Evolutionary conservation across 2,113 vertebrate species (phyloP), one percentile per base, ranked within the genome.

Genomic region (Hemiscyllium ocellatum): DNA sequence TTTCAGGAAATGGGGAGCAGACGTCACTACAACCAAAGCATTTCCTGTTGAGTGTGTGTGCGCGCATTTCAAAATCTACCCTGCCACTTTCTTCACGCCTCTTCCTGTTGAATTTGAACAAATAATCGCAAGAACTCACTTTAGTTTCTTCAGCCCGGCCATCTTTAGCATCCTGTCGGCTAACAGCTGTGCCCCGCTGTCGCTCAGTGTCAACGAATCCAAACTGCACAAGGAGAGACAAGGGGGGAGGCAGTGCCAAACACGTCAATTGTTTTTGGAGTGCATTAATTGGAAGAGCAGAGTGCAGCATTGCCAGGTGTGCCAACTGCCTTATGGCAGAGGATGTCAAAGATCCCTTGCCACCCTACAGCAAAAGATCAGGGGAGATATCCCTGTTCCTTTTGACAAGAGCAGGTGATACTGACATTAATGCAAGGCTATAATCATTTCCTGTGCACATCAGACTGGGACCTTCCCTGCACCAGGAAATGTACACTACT

Each of bases 111-210:
- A 29, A 69, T 68, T 70, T 70, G 68, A 50, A 29, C 2, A 29
- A 68, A 47, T 47, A 95, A 72, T 95, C 2, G 2, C 50, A 47
- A 52, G 66, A 47, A 95, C 94, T 95, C 47, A 95, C 94, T 72
- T 95, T 52, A 95, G 33, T 95, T 95, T 95, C 68, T 72, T 95
- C 69, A 95, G n/a, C 26, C 69, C 17, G 1, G 68, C 26, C 94
- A 95, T 95, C 26, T 19, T 50, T 4, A 15, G 69, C 4, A 95
- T 69, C 26, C 94, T 68, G 33, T 50, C 69, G 7, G 94, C 94
- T 65, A 95, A 95, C 13, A 76, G 24, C 47, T 52, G 37, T 29
- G 69, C 69, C 13, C 94, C 94, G 29, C 68, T 29, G 24, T 95
- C 94, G 0, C 15, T 72, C 68, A 95, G 68, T 68, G 50, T 22